Evolutionary conservation across 2,797 vertebrate species (phyloP), one percentile per base, ranked within the genome.

Genomic region (Odontamblyopus rebecca): DNA sequence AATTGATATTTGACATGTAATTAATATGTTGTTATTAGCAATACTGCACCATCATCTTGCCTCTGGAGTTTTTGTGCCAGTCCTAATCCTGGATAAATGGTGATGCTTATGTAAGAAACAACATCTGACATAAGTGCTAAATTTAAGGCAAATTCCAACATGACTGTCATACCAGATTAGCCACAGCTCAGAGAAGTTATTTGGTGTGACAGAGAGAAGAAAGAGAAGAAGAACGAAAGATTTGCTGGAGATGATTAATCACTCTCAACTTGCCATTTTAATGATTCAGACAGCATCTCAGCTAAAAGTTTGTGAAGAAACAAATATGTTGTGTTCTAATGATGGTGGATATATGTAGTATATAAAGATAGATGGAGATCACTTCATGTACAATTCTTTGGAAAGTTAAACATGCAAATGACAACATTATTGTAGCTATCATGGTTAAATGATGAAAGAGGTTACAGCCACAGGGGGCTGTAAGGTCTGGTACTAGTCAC

Each of bases 261-360:
- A 13, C 11, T 59, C 26, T 60, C 2, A 19, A 51, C 64, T 44
- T 65, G 8, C 48, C 15, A 35, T 67, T 57, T 57, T 57, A 38
- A 68, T 68, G 65, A 83, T 77, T 78, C 74, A 75, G 84, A 80
- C 65, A 76, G 64, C 70, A 68, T 78, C 72, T 81, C 64, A 12
- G 54, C 7, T 23, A 4, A 12, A 57, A 57, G 53, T 54, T 54
- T 54, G 53, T 53, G n/a, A 53, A 53, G 51, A 53, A 19, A 53
- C 8, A 53, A 53, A 6, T 5, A 1, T 51, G 51, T 53, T 5
- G 6, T 53, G 13, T 15, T 48, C 44, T 48, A 13, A 48, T 48
- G 13, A 48, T 48, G 44, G 41, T 48, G 13, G 44, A 15, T 48
- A 48, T 13, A 13, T 48, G 44, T 3, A 48, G 44, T 48, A 48